phyloP scores from a whole-genome alignment of 2,797 vertebrate genomes.

The Miichthys miiuy region DNA sequence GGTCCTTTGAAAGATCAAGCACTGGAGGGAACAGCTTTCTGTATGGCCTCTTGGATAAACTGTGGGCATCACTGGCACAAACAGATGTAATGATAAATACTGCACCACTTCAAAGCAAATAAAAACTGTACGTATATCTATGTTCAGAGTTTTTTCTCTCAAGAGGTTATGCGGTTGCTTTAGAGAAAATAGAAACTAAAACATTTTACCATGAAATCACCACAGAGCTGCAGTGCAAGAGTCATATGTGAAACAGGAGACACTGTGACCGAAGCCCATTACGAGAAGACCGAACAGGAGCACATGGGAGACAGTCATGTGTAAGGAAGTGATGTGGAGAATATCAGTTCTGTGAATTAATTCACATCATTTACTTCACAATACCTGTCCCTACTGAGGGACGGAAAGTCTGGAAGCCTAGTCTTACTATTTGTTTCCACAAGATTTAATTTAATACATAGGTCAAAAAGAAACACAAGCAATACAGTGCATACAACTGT shows the following conservation, averaged over 20 bases:
- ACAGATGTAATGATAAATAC: background rate
- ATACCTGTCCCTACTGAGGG: background rate
- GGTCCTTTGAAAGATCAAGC: background rate
- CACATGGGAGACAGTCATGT: constrained; percentile 41
- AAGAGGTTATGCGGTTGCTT: background rate
- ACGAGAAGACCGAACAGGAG: background rate
- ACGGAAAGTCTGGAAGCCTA: background rate
- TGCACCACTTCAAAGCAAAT: background rate
- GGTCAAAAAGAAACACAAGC: background rate
- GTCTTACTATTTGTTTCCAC: background rate
- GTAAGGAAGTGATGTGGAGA: constrained; percentile 11
- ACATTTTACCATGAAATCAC: constrained; percentile 19
- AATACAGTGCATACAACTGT: background rate
- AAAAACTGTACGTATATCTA: background rate
- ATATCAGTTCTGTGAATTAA: background rate
- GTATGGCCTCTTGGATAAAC: background rate
- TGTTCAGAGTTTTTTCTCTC: background rate
- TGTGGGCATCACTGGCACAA: background rate
- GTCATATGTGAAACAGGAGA: constrained; percentile 29
- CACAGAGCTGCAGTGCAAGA: background rate
- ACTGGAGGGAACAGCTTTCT: background rate
- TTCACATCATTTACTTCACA: background rate
- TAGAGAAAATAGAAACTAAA: background rate
- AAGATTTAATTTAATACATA: background rate
- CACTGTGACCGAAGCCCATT: constrained; percentile 41